These are phyloP conservation scores for Mesoclemmys tuberculata DNA, from an alignment of 2,113 vertebrate genomes.

Conservation along the genomic window DNA sequence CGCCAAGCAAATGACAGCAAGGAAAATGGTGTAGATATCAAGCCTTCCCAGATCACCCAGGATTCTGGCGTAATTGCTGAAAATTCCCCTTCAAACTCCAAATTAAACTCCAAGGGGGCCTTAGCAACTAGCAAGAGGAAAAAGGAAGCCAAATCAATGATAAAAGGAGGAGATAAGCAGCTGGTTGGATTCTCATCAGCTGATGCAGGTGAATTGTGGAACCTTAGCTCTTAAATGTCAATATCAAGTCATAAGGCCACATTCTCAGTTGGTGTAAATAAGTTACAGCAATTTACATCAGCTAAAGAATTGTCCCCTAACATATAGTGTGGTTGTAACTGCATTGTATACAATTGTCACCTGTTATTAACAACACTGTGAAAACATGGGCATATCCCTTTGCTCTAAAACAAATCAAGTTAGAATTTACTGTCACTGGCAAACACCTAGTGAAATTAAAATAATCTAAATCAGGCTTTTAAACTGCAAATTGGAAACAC, in stretches of 20 bases:
- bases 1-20: not conserved
- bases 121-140: not conserved
- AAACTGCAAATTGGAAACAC: not conserved
- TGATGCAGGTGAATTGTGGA: not conserved
- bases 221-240: not conserved
- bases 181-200: not conserved
- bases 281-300: accelerated
- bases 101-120: not conserved
- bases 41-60: accelerated
- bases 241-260: accelerated
- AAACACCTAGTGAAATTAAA: not conserved
- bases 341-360: accelerated
- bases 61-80: not conserved
- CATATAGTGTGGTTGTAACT: accelerated
- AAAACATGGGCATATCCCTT: not conserved
- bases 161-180: not conserved
- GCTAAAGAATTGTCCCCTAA: not conserved
- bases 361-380: not conserved
- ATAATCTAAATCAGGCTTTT: not conserved
- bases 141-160: not conserved
- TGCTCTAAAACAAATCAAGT: not conserved
- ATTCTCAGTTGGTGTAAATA: not conserved
- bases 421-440: not conserved
- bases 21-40: not conserved
- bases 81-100: not conserved